A percentile compares a stretch with the other conserved stretches of the same genome.
Evolutionary conservation across 2,797 vertebrate genomes (phyloP).

Genomic region (Glossophaga mutica): DNA sequence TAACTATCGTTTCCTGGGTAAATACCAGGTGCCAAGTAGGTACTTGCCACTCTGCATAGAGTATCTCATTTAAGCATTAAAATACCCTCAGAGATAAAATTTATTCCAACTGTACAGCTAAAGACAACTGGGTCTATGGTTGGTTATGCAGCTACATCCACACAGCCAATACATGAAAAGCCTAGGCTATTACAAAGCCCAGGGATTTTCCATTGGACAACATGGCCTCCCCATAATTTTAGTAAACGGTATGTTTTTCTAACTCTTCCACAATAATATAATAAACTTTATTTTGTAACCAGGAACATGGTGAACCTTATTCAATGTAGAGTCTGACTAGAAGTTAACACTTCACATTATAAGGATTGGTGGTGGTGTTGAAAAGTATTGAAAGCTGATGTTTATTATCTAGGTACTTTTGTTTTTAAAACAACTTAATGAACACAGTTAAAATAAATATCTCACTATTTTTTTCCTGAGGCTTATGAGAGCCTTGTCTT

Average conservation of each 20-base stretch:
- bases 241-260: neutral
- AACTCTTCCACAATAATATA: neutral
- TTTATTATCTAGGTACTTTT: neutral
- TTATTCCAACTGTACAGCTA: neutral
- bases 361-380: neutral
- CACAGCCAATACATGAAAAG: neutral
- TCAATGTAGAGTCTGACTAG: neutral
- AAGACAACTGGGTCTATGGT: neutral
- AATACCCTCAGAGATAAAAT: neutral
- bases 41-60: neutral
- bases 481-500: neutral
- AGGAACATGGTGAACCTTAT: neutral
- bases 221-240: neutral
- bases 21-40: neutral
- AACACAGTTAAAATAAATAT: neutral
- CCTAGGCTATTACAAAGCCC: neutral
- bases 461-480: neutral
- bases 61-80: neutral
- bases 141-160: neutral
- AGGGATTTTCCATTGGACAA: neutral
- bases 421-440: conserved; percentile 6
- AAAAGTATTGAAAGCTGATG: neutral
- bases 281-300: neutral
- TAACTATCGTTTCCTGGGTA: neutral
- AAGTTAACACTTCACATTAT: neutral